A percentile compares a stretch with the other conserved stretches of the same genome.
Conservation (phyloP, 1,140 invertebrate species). For the Platorchestia sp. region DNA sequence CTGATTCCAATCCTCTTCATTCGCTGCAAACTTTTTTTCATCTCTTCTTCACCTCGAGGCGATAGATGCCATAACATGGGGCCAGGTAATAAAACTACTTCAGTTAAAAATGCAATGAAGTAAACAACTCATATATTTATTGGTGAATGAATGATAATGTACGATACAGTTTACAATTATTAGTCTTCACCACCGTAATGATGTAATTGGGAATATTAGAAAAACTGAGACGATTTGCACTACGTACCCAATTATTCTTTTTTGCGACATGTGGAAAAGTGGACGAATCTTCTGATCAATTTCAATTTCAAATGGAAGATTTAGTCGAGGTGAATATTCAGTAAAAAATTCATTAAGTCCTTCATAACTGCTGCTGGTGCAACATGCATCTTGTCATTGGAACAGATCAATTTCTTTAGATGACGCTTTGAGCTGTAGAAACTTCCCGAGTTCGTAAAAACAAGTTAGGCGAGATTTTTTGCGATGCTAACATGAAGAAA, state of each 20-base stretch:
- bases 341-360: neutral
- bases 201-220: no score
- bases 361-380: neutral
- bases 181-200: no score
- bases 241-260: neutral
- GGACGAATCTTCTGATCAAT: neutral
- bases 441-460: neutral
- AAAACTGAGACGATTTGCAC: no score
- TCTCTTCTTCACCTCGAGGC: no score
- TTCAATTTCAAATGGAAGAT: neutral
- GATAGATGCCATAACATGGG: no score
- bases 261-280: neutral
- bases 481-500: neutral
- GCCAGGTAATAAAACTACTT: no score
- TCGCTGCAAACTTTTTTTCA: no score
- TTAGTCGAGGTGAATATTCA: neutral
- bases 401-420: neutral
- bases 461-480: neutral
- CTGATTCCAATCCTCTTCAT: no score
- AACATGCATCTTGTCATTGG: neutral
- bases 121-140: no score
- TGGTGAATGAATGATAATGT: no score
- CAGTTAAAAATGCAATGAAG: no score
- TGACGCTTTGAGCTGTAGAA: neutral
- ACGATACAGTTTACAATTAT: no score